Evolutionary conservation across 2,888 invertebrate genomes (phyloP).

Genomic region (Tenthredo distinguenda): DNA sequence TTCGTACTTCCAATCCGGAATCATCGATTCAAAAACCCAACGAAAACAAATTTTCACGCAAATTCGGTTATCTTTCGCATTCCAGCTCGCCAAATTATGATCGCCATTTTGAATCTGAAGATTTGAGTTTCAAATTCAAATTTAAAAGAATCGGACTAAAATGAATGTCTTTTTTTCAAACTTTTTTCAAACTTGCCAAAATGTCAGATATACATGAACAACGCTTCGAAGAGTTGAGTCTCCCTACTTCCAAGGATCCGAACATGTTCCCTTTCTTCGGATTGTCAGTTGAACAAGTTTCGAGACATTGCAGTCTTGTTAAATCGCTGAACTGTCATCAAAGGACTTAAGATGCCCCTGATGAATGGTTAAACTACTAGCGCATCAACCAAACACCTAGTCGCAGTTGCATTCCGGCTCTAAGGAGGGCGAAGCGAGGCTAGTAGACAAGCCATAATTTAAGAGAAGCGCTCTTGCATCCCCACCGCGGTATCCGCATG

Average conservation of each 20-base stretch:
- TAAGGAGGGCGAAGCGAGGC: background rate
- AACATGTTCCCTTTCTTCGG: too few relatives aligned
- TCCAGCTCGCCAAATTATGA: too few relatives aligned
- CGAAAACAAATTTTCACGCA: too few relatives aligned
- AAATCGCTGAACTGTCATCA: background rate
- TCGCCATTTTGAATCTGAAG: too few relatives aligned
- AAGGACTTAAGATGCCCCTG: background rate
- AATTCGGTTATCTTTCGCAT: too few relatives aligned
- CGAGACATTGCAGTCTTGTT: background rate
- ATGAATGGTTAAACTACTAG: background rate
- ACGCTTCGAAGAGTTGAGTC: background rate
- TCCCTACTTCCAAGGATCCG: background rate
- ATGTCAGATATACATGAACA: background rate
- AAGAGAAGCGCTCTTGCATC: background rate
- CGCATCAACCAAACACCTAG: background rate
- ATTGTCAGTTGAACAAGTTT: background rate
- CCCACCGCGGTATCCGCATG: background rate
- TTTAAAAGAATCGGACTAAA: background rate
- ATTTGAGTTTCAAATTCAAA: too few relatives aligned
- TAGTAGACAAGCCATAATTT: constrained; percentile 31
- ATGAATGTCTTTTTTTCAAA: background rate
- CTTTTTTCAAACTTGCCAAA: background rate
- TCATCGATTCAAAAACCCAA: too few relatives aligned
- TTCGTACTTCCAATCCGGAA: too few relatives aligned
- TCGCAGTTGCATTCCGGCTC: background rate